Evolutionary conservation across 2,113 vertebrate species (phyloP).

Genomic region (human (Homo sapiens)): DNA sequence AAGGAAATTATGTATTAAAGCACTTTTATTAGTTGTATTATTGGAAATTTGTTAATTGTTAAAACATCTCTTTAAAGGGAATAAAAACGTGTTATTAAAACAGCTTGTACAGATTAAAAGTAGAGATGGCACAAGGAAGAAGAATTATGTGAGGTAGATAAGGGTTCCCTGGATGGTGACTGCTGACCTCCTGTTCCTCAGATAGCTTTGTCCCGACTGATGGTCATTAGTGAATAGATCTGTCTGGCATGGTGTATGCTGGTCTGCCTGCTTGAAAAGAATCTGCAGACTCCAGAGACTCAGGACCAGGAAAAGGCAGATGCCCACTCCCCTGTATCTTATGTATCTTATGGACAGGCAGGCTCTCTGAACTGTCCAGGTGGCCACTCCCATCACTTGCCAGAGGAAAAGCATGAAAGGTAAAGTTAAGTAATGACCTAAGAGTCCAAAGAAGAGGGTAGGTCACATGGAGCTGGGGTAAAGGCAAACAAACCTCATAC

Average conservation of each 20-base stretch:
- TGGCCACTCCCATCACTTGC: too few relatives aligned
- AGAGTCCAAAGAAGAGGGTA: neutral
- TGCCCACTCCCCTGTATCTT: neutral
- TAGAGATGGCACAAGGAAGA: neutral
- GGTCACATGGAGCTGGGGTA: fast-evolving
- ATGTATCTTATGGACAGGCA: too few relatives aligned
- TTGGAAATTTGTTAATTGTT: neutral
- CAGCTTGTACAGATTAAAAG: neutral
- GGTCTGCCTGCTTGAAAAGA: neutral
- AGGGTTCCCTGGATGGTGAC: neutral
- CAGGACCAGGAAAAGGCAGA: neutral
- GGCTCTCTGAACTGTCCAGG: neutral
- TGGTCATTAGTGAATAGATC: fast-evolving
- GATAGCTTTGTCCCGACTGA: neutral
- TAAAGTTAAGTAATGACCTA: neutral
- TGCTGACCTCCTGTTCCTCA: neutral
- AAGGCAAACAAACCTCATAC: neutral
- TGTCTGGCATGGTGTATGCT: neutral
- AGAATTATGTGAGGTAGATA: neutral
- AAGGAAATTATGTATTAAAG: neutral
- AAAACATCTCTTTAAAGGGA: neutral
- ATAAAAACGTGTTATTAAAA: neutral
- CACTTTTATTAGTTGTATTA: neutral
- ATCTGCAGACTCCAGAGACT: neutral
- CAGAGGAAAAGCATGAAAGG: neutral